Percentiles rank a stretch among this genome's conserved stretches.
Conservation (phyloP, 2,113 vertebrate genomes). For the Engraulis encrasicolus region DNA sequence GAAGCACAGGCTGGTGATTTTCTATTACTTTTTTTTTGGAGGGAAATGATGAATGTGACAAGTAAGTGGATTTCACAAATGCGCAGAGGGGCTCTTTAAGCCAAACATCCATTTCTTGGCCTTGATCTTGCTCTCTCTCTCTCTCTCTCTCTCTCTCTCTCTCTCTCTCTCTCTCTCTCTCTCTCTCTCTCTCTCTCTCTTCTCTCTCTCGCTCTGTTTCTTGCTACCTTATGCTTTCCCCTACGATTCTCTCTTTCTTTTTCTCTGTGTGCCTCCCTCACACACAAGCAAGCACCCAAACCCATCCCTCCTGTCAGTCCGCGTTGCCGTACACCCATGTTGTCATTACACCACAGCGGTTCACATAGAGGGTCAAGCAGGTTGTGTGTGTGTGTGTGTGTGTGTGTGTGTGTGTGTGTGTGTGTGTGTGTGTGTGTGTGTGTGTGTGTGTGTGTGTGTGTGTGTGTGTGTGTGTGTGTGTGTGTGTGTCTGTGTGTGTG, state of each 20-base stretch:
- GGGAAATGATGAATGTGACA: constrained; percentile 29
- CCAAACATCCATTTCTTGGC: not conserved
- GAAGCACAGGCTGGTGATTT: not conserved
- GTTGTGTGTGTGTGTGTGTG: not conserved
- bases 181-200: not conserved
- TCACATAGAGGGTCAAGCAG: too few species aligned
- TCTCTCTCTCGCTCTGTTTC: too few species aligned
- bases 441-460: too few species aligned
- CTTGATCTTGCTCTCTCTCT: not conserved
- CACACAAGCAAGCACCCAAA: not conserved
- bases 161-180: not conserved
- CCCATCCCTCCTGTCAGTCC: not conserved
- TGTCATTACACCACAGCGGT: not conserved
- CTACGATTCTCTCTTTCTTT: too few species aligned
- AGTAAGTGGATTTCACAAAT: constrained; percentile 31
- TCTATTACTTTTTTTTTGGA: constrained; percentile 16
- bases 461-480: too few species aligned
- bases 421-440: too few species aligned
- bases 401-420: too few species aligned
- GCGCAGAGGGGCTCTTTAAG: not conserved
- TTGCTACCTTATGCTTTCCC: too few species aligned
- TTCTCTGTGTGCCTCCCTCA: too few species aligned
- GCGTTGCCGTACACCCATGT: not conserved
- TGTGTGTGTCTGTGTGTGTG: too few species aligned
- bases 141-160: constrained; percentile 1